Percentiles rank a stretch among this genome's conserved stretches.
phyloP scores from a whole-genome alignment of 1,140 invertebrate species.

The Dufourea novaeangliae region DNA sequence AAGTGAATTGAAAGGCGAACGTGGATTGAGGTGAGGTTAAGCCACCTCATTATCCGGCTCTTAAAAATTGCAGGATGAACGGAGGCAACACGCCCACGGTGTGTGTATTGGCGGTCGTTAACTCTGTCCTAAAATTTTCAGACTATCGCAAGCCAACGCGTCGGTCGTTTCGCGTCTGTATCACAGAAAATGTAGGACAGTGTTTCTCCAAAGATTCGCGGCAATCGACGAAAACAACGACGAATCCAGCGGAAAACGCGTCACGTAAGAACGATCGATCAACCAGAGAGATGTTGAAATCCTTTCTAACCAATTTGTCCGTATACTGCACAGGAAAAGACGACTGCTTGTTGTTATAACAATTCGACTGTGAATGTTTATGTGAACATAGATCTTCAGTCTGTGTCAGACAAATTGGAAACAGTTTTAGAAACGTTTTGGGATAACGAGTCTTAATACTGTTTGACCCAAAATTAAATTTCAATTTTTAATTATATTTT shows the following conservation, averaged over 20 bases:
- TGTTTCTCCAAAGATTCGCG: conserved; percentile 12
- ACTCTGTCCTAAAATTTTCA: conserved; percentile 62
- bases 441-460: too few relatives aligned
- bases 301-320: too few relatives aligned
- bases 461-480: too few relatives aligned
- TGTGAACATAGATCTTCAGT: too few relatives aligned
- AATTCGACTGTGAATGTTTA: too few relatives aligned
- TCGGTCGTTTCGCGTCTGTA: background rate
- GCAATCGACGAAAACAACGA: background rate
- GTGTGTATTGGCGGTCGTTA: conserved; percentile 64
- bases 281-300: background rate
- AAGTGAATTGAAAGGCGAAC: conserved; percentile 29
- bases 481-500: too few relatives aligned
- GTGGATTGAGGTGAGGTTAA: conserved; percentile 47
- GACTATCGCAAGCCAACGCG: conserved; percentile 21
- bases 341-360: too few relatives aligned
- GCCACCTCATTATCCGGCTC: conserved; percentile 69
- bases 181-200: conserved; percentile 25
- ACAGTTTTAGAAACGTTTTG: too few relatives aligned
- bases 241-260: background rate
- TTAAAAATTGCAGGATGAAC: conserved; percentile 69
- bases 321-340: too few relatives aligned
- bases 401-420: too few relatives aligned
- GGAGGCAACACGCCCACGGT: conserved; percentile 37
- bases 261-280: background rate